Percentiles rank a stretch among this genome's conserved stretches.
Evolutionary conservation across 1,140 invertebrate genomes (phyloP).

Genomic region (Limonius californicus): DNA sequence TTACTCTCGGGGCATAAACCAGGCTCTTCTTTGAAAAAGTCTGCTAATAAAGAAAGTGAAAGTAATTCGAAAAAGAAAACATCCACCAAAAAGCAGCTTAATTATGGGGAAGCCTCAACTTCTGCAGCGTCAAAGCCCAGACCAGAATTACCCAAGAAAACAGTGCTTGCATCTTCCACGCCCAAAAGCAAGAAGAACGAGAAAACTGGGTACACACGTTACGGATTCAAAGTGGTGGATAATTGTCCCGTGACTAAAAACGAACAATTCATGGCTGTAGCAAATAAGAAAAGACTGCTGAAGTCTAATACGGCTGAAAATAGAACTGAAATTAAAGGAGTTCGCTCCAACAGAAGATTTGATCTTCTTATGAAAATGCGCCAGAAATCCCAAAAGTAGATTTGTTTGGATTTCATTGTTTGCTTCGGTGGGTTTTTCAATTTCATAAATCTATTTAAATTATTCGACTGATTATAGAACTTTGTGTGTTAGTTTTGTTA

Average conservation of each 20-base stretch:
- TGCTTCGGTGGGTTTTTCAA: too few relatives aligned
- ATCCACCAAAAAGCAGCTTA: not conserved
- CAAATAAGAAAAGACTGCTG: not conserved
- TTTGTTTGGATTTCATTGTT: too few relatives aligned
- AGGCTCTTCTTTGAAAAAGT: not conserved
- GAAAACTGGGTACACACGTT: not conserved
- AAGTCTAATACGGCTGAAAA: not conserved
- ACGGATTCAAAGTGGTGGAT: not conserved
- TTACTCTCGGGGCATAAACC: not conserved
- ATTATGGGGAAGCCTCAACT: not conserved
- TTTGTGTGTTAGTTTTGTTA: too few relatives aligned
- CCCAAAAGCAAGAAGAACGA: not conserved
- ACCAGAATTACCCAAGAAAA: not conserved
- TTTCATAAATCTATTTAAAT: too few relatives aligned
- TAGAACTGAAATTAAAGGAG: slow-evolving; percentile 10
- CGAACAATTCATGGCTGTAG: not conserved
- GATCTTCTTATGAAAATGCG: slow-evolving; percentile 16
- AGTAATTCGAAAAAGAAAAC: not conserved
- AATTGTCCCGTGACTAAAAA: not conserved
- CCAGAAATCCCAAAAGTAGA: not conserved
- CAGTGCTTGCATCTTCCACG: not conserved
- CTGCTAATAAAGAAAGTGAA: not conserved
- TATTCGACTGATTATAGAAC: too few relatives aligned
- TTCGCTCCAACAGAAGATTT: slow-evolving; percentile 9
- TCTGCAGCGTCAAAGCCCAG: not conserved